A percentile compares a stretch with the other conserved stretches of the same genome.
Conservation (phyloP, 2,888 invertebrate species). For the Sphaerophoria rueppellii region DNA sequence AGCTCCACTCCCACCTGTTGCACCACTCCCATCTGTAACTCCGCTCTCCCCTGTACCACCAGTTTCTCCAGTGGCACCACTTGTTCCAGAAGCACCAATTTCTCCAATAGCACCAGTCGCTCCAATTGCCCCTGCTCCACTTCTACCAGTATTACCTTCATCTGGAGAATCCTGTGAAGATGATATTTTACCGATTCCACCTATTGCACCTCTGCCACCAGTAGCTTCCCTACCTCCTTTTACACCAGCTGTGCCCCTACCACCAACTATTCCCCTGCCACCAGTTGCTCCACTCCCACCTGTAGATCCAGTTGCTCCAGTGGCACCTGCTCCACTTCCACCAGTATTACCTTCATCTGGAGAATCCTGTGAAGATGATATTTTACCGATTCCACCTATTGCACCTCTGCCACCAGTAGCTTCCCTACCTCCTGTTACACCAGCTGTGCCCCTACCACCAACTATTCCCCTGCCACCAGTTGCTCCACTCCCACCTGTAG, state of each 20-base stretch:
- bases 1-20: background rate
- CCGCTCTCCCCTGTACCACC: background rate
- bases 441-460: no score
- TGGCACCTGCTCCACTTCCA: background rate
- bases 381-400: no score
- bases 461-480: no score
- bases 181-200: background rate
- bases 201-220: background rate
- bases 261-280: background rate
- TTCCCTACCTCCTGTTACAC: no score
- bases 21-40: background rate
- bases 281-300: background rate
- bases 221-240: no score
- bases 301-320: no score
- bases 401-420: no score
- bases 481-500: no score
- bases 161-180: background rate
- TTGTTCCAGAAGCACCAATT: background rate
- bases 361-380: no score
- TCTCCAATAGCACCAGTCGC: background rate
- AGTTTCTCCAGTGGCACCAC: background rate
- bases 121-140: background rate
- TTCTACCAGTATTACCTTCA: background rate
- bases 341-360: no score
- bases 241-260: no score